Evolutionary conservation across 2,888 invertebrate genomes (phyloP), one percentile per base, ranked within the genome.

Genomic region (Polyommatus iphigenia): DNA sequence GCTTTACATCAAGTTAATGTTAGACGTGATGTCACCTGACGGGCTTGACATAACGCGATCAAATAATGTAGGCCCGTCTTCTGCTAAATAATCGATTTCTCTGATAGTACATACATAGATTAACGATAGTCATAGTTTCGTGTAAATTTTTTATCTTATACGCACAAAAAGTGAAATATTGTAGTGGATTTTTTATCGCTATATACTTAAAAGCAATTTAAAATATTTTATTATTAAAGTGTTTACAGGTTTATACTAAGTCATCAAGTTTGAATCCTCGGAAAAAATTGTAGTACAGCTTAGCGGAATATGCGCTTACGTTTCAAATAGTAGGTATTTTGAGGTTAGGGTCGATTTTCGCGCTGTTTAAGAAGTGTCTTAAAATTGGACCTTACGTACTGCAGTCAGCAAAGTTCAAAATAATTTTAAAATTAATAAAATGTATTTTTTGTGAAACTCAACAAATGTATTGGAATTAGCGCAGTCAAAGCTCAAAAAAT

Each of bases 161-260:
- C 77, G 77, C 77, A 77, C 77, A 77, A 10, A 36, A 77, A 32
- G 59, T 72, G 57, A 54, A 72, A 57, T 72, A 24, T 67, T 73
- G 41, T 77, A 77, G 41, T 57, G 24, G 72, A 73, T 73, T 73
- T 77, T 41, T 77, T 72, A 41, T 77, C 71, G 71, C 54, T 77
- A 72, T 59, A 77, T 77, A 41, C 54, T 36, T 72, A 59, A 77
- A 57, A 77, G 71, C 57, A 78, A 76, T 78, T 76, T 57, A 50
- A 75, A 76, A 54, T 77, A 71, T 76, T 76, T 57, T 77, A 77
- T 24, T 62, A 54, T 72, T 67, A 71, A 50, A 71, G 29, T 71
- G 57, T 36, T 72, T 77, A 57, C 32, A 50, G 46, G 32, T 73
- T 75, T 54, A 76, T 32, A 71, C 32, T 36, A 20, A 20, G 76